Conservation (phyloP, 30 jellyfish, hydroid and myxozoan species). For the Clytia hemisphaerica region DNA sequence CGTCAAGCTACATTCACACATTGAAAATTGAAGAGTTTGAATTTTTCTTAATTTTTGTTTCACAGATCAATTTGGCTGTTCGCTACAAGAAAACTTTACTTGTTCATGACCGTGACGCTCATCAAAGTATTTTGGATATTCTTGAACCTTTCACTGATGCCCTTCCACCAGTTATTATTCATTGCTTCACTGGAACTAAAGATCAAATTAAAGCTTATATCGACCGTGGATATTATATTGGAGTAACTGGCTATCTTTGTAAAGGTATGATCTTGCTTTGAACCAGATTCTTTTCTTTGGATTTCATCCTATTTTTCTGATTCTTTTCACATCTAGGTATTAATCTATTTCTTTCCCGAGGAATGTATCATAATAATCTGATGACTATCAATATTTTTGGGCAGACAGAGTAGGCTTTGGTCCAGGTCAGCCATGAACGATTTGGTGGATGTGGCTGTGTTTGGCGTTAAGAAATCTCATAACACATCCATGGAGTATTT, state of each 20-base stretch:
- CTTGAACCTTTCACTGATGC: constrained; percentile 55
- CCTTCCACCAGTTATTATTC: constrained; percentile 84
- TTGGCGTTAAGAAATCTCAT: too few relatives aligned
- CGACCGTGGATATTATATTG: constrained; percentile 83
- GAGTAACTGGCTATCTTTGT: constrained; percentile 84
- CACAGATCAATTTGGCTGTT: constrained; percentile 57
- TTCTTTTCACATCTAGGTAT: too few relatives aligned
- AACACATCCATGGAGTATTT: too few relatives aligned
- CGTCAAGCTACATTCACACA: neutral
- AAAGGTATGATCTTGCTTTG: too few relatives aligned
- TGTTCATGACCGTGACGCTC: constrained; percentile 88
- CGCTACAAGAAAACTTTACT: constrained; percentile 70
- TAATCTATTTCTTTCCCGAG: too few relatives aligned
- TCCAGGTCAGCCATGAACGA: too few relatives aligned
- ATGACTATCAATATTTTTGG: too few relatives aligned
- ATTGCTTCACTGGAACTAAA: constrained; percentile 91
- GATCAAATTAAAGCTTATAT: constrained; percentile 71
- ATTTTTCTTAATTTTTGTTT: neutral
- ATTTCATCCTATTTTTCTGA: too few relatives aligned
- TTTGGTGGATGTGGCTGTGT: too few relatives aligned
- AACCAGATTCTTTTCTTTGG: too few relatives aligned
- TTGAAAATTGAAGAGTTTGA: neutral
- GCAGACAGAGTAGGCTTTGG: too few relatives aligned
- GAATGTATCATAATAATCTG: too few relatives aligned
- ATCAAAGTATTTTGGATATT: constrained; percentile 71